Percentiles rank a stretch among this genome's conserved stretches.
phyloP scores from a whole-genome alignment of 2,797 vertebrate genomes.

The Sandelia bainsii region DNA sequence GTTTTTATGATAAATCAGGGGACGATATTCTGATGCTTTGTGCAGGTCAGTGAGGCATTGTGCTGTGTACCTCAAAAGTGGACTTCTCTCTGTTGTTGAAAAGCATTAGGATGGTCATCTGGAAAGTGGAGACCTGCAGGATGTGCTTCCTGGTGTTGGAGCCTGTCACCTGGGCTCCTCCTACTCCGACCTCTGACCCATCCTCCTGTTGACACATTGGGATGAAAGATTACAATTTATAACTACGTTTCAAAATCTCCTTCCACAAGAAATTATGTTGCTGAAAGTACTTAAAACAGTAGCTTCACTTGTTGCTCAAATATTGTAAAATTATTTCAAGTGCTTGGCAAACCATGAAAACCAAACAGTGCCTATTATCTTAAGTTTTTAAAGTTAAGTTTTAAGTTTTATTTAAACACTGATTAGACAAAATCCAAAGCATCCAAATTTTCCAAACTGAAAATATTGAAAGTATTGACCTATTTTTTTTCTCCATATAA shows the following conservation, averaged over 20 bases:
- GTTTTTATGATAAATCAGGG: background rate
- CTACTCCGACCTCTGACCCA: slow-evolving; percentile 96
- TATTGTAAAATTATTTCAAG: too few species aligned
- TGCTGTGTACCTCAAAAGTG: slow-evolving; percentile 91
- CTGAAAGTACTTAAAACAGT: too few species aligned
- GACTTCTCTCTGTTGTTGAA: slow-evolving; percentile 99
- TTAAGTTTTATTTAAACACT: too few species aligned
- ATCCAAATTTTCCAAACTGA: too few species aligned
- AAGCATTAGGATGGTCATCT: slow-evolving; percentile 99
- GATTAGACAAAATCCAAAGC: too few species aligned
- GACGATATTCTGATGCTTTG: background rate
- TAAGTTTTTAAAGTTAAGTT: too few species aligned
- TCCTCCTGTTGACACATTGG: slow-evolving; percentile 88
- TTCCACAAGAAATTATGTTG: background rate
- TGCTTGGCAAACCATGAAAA: too few species aligned
- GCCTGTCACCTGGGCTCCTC: slow-evolving; percentile 97
- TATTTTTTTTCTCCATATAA: background rate
- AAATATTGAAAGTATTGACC: too few species aligned
- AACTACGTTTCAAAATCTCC: background rate
- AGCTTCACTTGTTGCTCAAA: too few species aligned
- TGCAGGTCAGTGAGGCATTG: background rate
- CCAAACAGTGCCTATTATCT: too few species aligned
- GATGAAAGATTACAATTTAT: slow-evolving; percentile 16
- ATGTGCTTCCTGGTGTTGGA: slow-evolving; percentile 99
- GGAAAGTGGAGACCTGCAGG: slow-evolving; percentile 98